Percentiles rank a stretch among this genome's conserved stretches.
Conservation (phyloP, 2,113 vertebrate species). For the Callospermophilus lateralis region DNA sequence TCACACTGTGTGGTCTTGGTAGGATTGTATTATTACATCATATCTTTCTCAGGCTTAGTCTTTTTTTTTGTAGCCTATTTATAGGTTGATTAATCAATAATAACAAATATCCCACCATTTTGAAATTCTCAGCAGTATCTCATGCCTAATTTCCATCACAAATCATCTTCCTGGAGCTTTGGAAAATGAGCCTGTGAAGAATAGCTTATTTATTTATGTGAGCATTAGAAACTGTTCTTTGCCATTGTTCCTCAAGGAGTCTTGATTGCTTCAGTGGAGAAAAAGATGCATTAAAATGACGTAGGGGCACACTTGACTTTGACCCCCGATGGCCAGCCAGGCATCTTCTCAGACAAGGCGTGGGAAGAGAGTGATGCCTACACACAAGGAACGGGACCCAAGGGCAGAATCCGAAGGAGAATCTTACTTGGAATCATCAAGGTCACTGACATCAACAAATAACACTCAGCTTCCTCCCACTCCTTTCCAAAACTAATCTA, state of each 20-base stretch:
- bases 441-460: conserved; percentile 60
- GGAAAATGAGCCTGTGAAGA: conserved; percentile 78
- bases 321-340: neutral
- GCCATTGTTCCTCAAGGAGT: conserved; percentile 61
- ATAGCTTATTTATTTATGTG: conserved; percentile 73
- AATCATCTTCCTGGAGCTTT: conserved; percentile 78
- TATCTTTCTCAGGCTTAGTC: conserved; percentile 61
- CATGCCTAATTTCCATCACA: conserved; percentile 79
- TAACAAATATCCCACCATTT: conserved; percentile 72
- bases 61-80: conserved; percentile 79
- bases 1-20: too few relatives aligned
- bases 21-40: too few relatives aligned
- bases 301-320: neutral
- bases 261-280: conserved; percentile 71
- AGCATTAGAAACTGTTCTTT: conserved; percentile 70
- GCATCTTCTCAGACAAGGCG: neutral
- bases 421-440: conserved; percentile 60
- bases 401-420: conserved; percentile 32
- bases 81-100: conserved; percentile 78
- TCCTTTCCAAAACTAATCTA: conserved; percentile 72
- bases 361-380: neutral
- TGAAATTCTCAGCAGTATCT: conserved; percentile 61
- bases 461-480: conserved; percentile 65
- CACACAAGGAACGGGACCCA: neutral
- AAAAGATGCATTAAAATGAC: conserved; percentile 64